phyloP scores from a whole-genome alignment of 2,797 vertebrate genomes.

The Onychomys torridus region DNA sequence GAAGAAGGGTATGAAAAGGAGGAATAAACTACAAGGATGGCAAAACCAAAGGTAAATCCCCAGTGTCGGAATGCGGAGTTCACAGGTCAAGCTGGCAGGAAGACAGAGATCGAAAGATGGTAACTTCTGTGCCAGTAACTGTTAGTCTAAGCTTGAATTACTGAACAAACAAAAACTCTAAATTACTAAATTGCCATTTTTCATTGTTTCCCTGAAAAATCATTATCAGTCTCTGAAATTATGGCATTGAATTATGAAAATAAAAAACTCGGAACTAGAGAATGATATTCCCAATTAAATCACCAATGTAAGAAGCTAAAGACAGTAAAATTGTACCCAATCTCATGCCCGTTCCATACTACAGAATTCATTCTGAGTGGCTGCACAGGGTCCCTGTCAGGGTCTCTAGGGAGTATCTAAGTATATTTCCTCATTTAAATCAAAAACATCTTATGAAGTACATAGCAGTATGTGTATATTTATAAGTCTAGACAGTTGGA shows the following conservation, averaged over 20 bases:
- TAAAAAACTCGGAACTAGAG: not conserved
- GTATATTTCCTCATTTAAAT: not conserved
- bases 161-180: conserved; percentile 1
- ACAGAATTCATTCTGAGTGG: fast-evolving
- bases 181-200: not conserved
- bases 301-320: not conserved
- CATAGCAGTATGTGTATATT: not conserved
- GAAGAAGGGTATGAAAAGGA: not conserved
- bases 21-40: not conserved
- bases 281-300: not conserved
- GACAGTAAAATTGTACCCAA: not conserved
- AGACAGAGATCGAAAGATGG: not conserved
- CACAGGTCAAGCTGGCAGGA: not conserved
- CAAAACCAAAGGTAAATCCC: not conserved
- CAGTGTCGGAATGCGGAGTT: not conserved
- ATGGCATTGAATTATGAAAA: not conserved
- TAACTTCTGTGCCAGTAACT: not conserved
- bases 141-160: not conserved
- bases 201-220: not conserved
- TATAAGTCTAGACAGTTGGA: not conserved
- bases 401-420: not conserved
- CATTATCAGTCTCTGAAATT: conserved; percentile 1
- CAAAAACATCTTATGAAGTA: not conserved
- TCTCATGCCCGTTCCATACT: not conserved
- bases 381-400: not conserved